Base-by-base conservation (phyloP, 2,113 vertebrate species). In the Mustelus asterias region DNA sequence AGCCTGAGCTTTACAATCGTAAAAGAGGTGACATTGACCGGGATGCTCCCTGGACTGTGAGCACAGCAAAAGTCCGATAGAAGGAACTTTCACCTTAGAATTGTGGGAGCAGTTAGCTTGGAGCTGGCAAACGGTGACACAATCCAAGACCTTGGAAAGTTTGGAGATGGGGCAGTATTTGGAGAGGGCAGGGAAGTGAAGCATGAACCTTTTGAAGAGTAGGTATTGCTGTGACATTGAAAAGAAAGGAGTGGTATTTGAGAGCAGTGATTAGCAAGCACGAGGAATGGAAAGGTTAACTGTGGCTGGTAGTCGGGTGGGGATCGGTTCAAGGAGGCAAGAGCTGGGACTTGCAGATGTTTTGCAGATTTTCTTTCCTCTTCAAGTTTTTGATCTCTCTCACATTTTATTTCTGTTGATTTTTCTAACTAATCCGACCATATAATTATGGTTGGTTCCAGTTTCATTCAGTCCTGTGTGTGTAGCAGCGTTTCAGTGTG, bases 341-440 rank as follows among this genome's bases (percentile, higher is more conserved):
- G 60, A 93, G 18, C 16, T 18, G 33, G 33, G 7, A 10, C 60
- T 20, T 63, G n/a, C n/a, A 37, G 63, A 65, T 37, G n/a, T 22
- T 65, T 58, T 90, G 48, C 54, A 90, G 48, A 29, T 90, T 60
- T 33, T 41, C 80, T 83, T 83, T 67, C 14, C 33, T 37, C n/a
- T 93, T 93, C 18, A 65, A 65, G 14, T 37, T 37, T n/a, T 37
- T 37, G 89, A 93, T 65, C 37, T 20, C 60, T 9, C 37, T 93
- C 33, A 37, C 29, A 65, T 93, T 93, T 65, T 65, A 65, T 65
- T 93, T 93, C 4, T 37, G 89, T 93, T 93, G 58, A 93, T 93
- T 93, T 93, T 93, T 93, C 60, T 24, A 65, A 37, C 89, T 65
- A 93, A 93, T 93, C 60, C 89, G 20, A 93, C 60, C 60, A 37